phyloP scores from a whole-genome alignment of 2,113 vertebrate species.

The Chaenocephalus aceratus region DNA sequence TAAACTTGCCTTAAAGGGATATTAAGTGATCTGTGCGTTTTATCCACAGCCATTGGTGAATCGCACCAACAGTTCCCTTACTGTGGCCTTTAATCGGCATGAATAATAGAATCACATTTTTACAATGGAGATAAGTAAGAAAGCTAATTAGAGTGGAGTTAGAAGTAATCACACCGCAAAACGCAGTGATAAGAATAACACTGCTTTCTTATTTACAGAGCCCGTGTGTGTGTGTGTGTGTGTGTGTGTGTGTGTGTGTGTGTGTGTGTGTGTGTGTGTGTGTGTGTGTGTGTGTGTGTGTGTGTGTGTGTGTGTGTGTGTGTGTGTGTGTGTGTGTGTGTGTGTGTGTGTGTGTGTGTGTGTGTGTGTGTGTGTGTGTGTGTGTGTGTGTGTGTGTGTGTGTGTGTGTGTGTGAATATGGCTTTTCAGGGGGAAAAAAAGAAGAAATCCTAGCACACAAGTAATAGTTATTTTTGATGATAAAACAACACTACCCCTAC shows the following conservation, averaged over 20 bases:
- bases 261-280: neutral
- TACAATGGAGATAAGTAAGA: constrained; percentile 26
- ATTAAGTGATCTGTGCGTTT: constrained; percentile 9
- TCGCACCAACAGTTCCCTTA: constrained; percentile 14
- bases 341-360: neutral
- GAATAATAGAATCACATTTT: constrained; percentile 38
- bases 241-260: neutral
- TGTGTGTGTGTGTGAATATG: neutral
- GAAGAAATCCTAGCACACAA: neutral
- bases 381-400: neutral
- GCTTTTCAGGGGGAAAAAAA: neutral
- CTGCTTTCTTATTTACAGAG: constrained; percentile 20
- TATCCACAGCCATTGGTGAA: constrained; percentile 4
- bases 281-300: neutral
- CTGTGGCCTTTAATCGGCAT: constrained; percentile 30
- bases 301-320: neutral
- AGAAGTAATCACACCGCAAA: constrained; percentile 29
- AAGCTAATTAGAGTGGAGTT: constrained; percentile 25
- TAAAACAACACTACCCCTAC: constrained; percentile 1
- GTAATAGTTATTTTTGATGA: constrained; percentile 24
- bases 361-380: neutral
- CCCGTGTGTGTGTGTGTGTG: neutral
- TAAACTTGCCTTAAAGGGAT: constrained; percentile 6
- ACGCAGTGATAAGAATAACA: constrained; percentile 22
- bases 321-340: neutral